Conservation (phyloP, 2,797 vertebrate species). For the Odontamblyopus lacepedii region DNA sequence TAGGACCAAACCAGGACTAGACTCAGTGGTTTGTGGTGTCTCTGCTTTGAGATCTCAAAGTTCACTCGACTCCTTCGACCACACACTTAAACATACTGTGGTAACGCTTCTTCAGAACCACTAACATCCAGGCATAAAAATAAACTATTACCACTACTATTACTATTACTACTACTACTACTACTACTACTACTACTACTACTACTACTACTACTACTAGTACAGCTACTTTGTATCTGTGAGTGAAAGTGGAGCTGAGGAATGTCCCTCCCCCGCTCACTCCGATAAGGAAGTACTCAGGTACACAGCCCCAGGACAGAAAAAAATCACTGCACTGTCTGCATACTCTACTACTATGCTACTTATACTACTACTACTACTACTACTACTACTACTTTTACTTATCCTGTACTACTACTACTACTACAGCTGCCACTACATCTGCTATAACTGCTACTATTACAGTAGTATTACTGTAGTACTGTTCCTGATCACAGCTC, state of each 20-base stretch:
- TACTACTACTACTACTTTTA: background rate
- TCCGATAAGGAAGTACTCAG: background rate
- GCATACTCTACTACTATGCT: background rate
- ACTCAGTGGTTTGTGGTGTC: too few species aligned
- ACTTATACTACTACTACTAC: background rate
- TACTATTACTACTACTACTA: background rate
- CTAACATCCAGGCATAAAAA: background rate
- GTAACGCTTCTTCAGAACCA: background rate
- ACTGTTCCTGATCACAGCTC: too few species aligned
- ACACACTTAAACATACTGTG: background rate
- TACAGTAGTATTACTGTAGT: too few species aligned
- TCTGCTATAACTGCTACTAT: too few species aligned
- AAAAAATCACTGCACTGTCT: background rate
- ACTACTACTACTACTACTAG: background rate
- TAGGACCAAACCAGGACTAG: too few species aligned
- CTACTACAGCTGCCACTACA: background rate
- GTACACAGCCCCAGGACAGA: background rate
- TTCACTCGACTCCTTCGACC: background rate
- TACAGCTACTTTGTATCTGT: background rate
- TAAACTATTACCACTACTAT: background rate
- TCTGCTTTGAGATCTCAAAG: too few species aligned
- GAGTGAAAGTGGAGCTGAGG: background rate
- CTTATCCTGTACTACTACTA: background rate
- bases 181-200: background rate
- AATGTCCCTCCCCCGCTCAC: background rate